Base-by-base conservation (phyloP, 2,888 invertebrate species). In the Plagiodera versicolora region DNA sequence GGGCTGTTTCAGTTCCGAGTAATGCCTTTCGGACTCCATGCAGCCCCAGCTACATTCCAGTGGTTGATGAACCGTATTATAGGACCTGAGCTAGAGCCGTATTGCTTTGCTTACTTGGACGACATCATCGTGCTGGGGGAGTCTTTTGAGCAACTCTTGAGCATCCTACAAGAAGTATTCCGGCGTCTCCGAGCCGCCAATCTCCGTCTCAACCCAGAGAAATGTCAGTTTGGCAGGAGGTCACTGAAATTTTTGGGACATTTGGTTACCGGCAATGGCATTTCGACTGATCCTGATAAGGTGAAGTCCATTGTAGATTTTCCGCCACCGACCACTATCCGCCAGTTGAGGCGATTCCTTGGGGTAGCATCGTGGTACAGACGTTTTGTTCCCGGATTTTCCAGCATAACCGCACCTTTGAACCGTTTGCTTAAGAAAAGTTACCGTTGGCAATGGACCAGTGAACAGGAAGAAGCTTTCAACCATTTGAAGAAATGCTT, bases 11-110 rank as follows among this genome's bases (percentile, higher is more conserved):
- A 74, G 8, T 75, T 75, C 56, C 65, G 52, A 8, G 68, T 69
- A 0, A 70, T 74, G 70, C 72, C 75, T 2, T 75, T 75, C 61
- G 75, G 74, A 1, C 55, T 74, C 2, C 65, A 67, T 45, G 63
- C 65, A 44, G 70, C 72, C 14, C 49, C 49, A 1, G 28, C 49
- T 4, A 28, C 49, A 4, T 49, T 49, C 14, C 49, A 49, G 17
- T 16, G 49, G 0, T 11, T 49, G n/a, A 49, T 49, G 49, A 28
- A 49, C 24, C 28, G 0, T 4, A 16, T 49, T 11, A 49, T 49
- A 14, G 28, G 28, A 1, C 20, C 24, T 5, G 28, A 49, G 2
- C 14, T 24, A 14, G 49, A 28, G 1, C 49, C 28, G 16, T n/a
- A 49, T 10, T 49, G 49, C 8, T 49, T 49, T 9, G 24, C 49